Conservation (phyloP, 1,140 invertebrate species). For the Babylonia areolata region DNA sequence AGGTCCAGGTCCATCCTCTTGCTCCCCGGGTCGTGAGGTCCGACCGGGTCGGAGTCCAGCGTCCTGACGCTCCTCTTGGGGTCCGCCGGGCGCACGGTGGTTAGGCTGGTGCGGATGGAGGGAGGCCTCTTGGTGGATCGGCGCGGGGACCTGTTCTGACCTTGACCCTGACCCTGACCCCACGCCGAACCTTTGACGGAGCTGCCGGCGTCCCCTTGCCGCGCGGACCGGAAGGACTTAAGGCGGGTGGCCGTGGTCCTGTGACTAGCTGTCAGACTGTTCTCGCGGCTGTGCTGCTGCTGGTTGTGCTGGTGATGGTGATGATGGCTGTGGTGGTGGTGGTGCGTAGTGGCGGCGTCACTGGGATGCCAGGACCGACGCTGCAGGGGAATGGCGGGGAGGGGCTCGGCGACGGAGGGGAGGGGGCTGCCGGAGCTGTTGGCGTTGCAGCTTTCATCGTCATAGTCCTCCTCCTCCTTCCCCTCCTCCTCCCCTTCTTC, state of each 20-base stretch:
- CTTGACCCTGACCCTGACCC: background rate
- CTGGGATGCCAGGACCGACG: background rate
- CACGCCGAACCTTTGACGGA: conserved; percentile 20
- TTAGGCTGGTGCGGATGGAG: background rate
- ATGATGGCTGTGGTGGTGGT: conserved; percentile 12
- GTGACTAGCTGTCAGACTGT: background rate
- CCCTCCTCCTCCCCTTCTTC: background rate
- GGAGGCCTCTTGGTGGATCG: background rate
- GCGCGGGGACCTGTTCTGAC: background rate
- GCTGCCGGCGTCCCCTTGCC: background rate
- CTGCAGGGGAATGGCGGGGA: background rate
- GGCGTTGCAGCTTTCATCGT: background rate
- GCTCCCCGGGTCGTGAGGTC: background rate
- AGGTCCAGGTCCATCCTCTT: background rate
- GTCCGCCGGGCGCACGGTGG: background rate
- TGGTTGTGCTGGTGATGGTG: conserved; percentile 8
- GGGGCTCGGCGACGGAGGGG: conserved; percentile 4
- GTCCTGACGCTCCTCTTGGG: background rate
- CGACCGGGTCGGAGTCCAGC: background rate
- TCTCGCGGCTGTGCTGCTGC: conserved; percentile 3
- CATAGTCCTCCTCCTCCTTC: conserved; percentile 20
- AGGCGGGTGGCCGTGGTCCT: background rate
- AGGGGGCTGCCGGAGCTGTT: conserved; percentile 18
- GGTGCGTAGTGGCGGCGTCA: background rate
- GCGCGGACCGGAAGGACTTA: background rate